Conservation (phyloP, 2,888 invertebrate genomes). For the Torymus texanus region DNA sequence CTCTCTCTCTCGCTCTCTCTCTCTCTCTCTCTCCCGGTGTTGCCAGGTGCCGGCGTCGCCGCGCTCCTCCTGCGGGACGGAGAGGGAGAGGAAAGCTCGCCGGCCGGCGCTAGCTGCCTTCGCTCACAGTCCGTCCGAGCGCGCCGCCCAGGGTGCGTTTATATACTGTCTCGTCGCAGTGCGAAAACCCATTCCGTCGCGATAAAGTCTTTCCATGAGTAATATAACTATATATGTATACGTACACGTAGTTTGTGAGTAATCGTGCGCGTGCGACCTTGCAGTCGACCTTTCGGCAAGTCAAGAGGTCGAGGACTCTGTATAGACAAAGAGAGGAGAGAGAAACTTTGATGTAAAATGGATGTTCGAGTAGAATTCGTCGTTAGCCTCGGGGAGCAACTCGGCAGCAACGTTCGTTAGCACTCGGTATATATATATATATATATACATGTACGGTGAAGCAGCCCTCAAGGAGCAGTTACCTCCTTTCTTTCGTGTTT, state of each 20-base stretch:
- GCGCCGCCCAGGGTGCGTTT: neutral
- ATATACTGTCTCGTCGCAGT: neutral
- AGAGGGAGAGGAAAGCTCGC: slow-evolving; percentile 12
- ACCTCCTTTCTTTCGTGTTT: neutral
- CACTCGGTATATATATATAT: too few relatives aligned
- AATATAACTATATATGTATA: too few relatives aligned
- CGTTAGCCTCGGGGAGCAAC: too few relatives aligned
- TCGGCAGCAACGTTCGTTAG: too few relatives aligned
- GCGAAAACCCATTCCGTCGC: neutral
- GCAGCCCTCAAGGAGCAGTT: slow-evolving; percentile 19
- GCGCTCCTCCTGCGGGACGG: neutral
- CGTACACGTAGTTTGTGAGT: too few relatives aligned
- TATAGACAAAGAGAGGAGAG: too few relatives aligned
- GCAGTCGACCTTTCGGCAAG: slow-evolving; percentile 19
- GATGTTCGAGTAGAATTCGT: too few relatives aligned
- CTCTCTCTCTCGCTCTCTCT: slow-evolving; percentile 53
- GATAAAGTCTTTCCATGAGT: neutral
- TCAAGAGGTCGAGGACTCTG: too few relatives aligned
- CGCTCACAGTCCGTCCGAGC: slow-evolving; percentile 39
- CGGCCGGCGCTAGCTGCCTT: slow-evolving; percentile 21
- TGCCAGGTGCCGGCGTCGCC: slow-evolving; percentile 62
- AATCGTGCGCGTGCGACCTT: neutral
- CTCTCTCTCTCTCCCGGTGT: slow-evolving; percentile 59
- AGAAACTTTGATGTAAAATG: too few relatives aligned
- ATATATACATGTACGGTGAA: too few relatives aligned